phyloP scores from a whole-genome alignment of 2,113 vertebrate genomes.

The Microtus montanus region DNA sequence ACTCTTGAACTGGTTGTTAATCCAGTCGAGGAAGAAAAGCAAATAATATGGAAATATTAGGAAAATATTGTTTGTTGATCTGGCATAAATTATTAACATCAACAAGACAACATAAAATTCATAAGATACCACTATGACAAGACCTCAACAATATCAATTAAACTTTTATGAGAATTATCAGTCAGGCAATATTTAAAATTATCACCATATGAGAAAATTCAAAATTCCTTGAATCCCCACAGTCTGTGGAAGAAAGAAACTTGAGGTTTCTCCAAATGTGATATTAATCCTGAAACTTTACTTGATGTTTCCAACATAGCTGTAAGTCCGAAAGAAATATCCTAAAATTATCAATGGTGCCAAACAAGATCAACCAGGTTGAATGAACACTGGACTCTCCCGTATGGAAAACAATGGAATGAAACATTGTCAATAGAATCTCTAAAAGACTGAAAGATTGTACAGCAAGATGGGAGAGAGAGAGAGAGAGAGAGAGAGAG shows the following conservation, averaged over 20 bases:
- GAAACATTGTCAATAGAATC: neutral
- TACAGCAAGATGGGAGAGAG: too few species aligned
- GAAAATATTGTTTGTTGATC: neutral
- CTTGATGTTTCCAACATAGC: neutral
- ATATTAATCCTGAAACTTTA: conserved; percentile 18
- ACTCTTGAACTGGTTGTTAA: conserved; percentile 31
- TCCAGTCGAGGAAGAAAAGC: neutral
- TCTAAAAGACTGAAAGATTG: neutral
- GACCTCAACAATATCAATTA: neutral
- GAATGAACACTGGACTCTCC: neutral
- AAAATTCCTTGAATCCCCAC: conserved; percentile 26
- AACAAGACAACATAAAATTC: conserved; percentile 30
- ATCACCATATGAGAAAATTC: neutral
- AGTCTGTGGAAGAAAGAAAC: conserved; percentile 20
- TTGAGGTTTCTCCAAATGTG: conserved; percentile 33
- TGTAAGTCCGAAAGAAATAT: neutral
- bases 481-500: too few species aligned
- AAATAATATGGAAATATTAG: neutral
- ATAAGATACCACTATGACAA: neutral
- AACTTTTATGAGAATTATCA: neutral
- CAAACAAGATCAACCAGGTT: conserved; percentile 13
- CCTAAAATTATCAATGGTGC: conserved; percentile 1
- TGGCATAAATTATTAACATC: neutral
- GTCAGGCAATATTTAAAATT: conserved; percentile 38
- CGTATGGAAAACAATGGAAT: neutral